Percentiles rank a stretch among this genome's conserved stretches.
These are phyloP conservation scores for Drosophila pseudotakahashii DNA, from an alignment of 2,888 invertebrate genomes.

Conservation along the genomic window DNA sequence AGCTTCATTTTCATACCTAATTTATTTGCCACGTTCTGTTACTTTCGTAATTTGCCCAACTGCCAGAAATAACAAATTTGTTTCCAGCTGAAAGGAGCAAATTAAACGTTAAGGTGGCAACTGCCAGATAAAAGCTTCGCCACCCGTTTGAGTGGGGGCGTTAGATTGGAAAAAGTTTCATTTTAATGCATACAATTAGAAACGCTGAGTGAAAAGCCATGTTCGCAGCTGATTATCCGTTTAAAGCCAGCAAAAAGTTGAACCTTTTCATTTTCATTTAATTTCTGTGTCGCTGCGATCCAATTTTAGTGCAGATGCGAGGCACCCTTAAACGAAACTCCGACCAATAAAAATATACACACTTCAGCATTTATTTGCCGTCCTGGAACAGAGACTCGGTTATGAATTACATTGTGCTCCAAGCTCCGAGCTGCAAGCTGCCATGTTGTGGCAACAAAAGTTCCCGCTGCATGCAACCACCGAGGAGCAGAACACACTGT, in stretches of 20 bases:
- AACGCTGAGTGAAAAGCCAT: slow-evolving; percentile 51
- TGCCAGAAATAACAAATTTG: slow-evolving; percentile 17
- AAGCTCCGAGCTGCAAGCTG: slow-evolving; percentile 1
- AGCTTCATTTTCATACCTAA: slow-evolving; percentile 32
- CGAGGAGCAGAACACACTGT: slow-evolving; percentile 5
- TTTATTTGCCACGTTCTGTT: slow-evolving; percentile 9
- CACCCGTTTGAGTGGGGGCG: background rate
- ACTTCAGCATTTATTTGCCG: slow-evolving; percentile 12
- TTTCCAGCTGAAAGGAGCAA: slow-evolving; percentile 32
- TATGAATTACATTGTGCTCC: slow-evolving; percentile 34
- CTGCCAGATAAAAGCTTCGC: slow-evolving; percentile 24
- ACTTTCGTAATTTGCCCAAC: slow-evolving; percentile 6
- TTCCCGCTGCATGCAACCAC: slow-evolving; percentile 2
- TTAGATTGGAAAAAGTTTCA: slow-evolving; percentile 38
- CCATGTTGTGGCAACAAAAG: slow-evolving; percentile 36
- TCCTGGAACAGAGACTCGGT: slow-evolving; percentile 13
- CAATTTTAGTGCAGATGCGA: background rate
- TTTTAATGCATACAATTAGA: slow-evolving; percentile 32
- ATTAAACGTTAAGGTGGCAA: slow-evolving; percentile 25
- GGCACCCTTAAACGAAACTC: background rate
- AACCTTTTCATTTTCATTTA: slow-evolving; percentile 14
- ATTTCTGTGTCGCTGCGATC: background rate
- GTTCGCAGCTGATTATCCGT: slow-evolving; percentile 47
- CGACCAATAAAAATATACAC: slow-evolving; percentile 11
- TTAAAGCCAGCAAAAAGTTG: slow-evolving; percentile 26